Conservation (phyloP, 2,888 invertebrate species). For the Drosophila leonis region DNA sequence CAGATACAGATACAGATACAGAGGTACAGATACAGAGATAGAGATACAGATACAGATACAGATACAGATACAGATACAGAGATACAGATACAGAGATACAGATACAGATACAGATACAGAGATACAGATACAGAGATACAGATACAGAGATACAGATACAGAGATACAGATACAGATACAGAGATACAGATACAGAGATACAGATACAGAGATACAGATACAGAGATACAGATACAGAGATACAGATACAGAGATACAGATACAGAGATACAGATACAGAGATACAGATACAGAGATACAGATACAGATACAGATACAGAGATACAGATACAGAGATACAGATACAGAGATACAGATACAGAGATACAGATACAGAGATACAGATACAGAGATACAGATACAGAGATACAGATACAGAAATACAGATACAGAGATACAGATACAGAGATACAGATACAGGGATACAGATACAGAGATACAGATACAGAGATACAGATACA, state of each 20-base stretch:
- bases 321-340: neutral
- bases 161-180: neutral
- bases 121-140: neutral
- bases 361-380: neutral
- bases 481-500: neutral
- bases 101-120: neutral
- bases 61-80: neutral
- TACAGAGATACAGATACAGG: neutral
- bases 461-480: neutral
- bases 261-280: neutral
- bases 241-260: neutral
- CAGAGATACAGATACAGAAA: neutral
- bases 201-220: neutral
- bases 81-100: too few relatives aligned
- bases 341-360: neutral
- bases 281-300: neutral
- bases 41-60: neutral
- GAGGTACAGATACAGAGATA: too few relatives aligned
- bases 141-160: too few relatives aligned
- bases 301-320: neutral
- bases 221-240: neutral
- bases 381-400: neutral
- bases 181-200: neutral
- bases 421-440: neutral
- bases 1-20: neutral